Base-by-base conservation (phyloP, 2,797 vertebrate species). In the Lepilemur septentrionalis region DNA sequence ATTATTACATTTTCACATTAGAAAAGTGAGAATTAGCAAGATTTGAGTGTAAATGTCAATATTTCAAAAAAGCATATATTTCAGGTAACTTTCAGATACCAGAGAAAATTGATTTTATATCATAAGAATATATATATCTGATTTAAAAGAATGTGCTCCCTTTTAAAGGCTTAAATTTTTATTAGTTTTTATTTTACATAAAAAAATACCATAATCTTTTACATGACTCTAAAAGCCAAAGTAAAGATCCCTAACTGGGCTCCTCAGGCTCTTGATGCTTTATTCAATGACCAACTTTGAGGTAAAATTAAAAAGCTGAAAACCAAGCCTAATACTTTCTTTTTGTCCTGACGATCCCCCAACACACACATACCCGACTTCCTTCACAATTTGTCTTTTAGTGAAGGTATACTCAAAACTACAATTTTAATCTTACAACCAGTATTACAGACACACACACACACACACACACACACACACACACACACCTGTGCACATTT, bases 31-130 rank as follows among this genome's bases (percentile, higher is more conserved):
- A 81, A 93, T n/a, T 91, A 75, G 63, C 22, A 75, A 38, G 2
- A 0, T 79, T 79, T 90, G 13, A 86, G 2, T 59, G 5, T 25
- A 41, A 2, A 1, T 82, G 35, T 69, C 55, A 92, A 79, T 41
- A 69, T 79, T 87, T 92, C 17, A 92, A 92, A 48, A 86, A 83
- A 46, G 4, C 41, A 43, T 78, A 9, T 72, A 82, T 67, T 93
- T 94, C 30, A 50, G 28, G 28, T 83, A 92, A 76, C 23, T 75
- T 94, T 95, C 35, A 81, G 35, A 95, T 70, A 28, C 2, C 14
- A 65, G 14, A 18, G 38, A 75, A 91, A 76, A 88, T 43, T 61
- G 50, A 93, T 88, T 95, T 94, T 72, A 81, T 76, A 12, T 78
- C 59, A 23, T 65, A 69, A 92, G 65, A 87, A 79, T 30, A 1